These are phyloP conservation scores for Lethocerus indicus DNA, from an alignment of 1,140 invertebrate genomes.

Conservation along the genomic window DNA sequence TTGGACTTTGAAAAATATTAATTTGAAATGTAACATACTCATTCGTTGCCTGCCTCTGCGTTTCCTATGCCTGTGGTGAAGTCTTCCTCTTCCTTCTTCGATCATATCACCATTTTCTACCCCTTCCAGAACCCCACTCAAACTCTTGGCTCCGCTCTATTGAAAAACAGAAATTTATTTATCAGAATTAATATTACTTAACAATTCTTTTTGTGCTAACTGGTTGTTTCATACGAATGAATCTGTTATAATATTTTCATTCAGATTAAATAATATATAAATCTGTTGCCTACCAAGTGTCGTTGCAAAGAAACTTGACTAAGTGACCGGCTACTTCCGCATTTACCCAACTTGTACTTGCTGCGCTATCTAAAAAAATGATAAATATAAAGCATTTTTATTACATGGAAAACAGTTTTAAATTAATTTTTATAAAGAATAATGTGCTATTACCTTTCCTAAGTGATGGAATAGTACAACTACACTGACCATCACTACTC, in stretches of 20 bases:
- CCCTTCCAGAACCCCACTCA: conserved; percentile 12
- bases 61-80: conserved; percentile 8
- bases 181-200: neutral
- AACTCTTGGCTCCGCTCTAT: conserved; percentile 11
- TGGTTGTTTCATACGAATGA: neutral
- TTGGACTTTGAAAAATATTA: neutral
- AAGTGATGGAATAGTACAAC: conserved; percentile 10
- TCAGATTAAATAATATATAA: neutral
- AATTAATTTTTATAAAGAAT: neutral
- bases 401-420: neutral
- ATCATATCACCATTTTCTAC: conserved; percentile 8
- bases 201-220: neutral
- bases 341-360: conserved; percentile 13
- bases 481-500: conserved; percentile 27
- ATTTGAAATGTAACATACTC: neutral
- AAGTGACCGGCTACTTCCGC: conserved; percentile 12
- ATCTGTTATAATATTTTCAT: neutral
- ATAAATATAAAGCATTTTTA: neutral
- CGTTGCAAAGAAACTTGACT: conserved; percentile 13
- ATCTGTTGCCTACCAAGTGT: neutral
- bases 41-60: conserved; percentile 6
- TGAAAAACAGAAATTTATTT: neutral
- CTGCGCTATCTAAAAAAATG: conserved; percentile 6
- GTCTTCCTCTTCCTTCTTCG: conserved; percentile 8
- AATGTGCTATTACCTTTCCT: conserved; percentile 13